Evolutionary conservation across 2,888 invertebrate species (phyloP), one percentile per base, ranked within the genome.

Genomic region (Euproctis similis): DNA sequence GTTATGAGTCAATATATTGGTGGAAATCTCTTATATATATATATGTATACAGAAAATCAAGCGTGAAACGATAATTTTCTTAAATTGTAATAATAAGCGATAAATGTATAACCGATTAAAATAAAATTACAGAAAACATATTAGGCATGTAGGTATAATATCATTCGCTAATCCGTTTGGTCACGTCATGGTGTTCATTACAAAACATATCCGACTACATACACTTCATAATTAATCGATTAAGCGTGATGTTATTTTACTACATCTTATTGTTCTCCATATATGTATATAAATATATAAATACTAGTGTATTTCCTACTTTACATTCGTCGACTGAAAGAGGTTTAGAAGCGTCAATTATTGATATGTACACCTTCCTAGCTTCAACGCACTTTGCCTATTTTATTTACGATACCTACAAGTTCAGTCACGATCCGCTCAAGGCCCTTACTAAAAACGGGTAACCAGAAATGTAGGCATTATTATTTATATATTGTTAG

Each of bases 361-460:
- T 66, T 62, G 64, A 55, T 69, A n/a, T n/a, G n/a, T n/a, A n/a
- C 65, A 64, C 55, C 46, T 53, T 55, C 45, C n/a, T n/a, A n/a
- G 49, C 51, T 57, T 56, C 53, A 57, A 46, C 42, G 4, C 2
- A 21, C 41, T 40, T 49, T 55, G 52, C 46, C 58, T 55, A 52
- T 55, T 59, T 4, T 23, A 57, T 55, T 42, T n/a, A n/a, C n/a
- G n/a, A 51, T 53, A 55, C 36, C 42, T 46, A 56, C 53, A 56
- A 50, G 51, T 45, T 55, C 59, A 61, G 71, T 72, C 74, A 73
- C 74, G 72, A 73, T 51, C 40, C 46, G 46, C 40, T 56, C 72
- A 72, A 74, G 71, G 68, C 53, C 48, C 51, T 35, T 27, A 53
- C 60, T 61, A 59, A 69, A n/a, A n/a, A 68, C 63, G 51, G 57